A percentile compares a stretch with the other conserved stretches of the same genome.
phyloP scores from a whole-genome alignment of 2,113 vertebrate species.

The Chiloscyllium plagiosum region DNA sequence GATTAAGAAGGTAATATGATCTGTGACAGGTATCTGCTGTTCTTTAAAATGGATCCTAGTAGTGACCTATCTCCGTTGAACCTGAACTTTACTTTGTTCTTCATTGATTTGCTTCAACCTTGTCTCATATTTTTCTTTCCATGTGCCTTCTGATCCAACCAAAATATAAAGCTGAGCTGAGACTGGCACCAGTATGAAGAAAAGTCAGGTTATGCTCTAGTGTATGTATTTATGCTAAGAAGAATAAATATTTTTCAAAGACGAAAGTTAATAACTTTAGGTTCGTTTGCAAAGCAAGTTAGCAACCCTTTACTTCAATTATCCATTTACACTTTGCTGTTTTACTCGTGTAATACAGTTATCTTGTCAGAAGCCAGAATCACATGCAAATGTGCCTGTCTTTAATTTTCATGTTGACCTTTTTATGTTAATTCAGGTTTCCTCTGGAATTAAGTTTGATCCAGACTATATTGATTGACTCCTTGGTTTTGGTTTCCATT shows the following conservation, averaged over 20 bases:
- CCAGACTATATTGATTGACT: not conserved
- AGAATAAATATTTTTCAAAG: not conserved
- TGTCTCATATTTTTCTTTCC: not conserved
- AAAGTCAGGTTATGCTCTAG: not conserved
- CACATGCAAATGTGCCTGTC: not conserved
- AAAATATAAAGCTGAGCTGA: not conserved
- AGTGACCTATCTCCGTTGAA: not conserved
- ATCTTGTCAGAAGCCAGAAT: not conserved
- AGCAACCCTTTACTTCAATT: not conserved
- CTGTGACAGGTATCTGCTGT: not conserved
- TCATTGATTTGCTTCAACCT: not conserved
- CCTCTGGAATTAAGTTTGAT: not conserved
- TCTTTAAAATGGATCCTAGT: not conserved
- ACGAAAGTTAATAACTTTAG: not conserved
- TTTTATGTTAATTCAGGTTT: not conserved
- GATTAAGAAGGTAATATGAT: not conserved
- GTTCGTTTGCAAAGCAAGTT: not conserved
- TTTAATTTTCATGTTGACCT: not conserved
- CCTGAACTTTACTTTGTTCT: not conserved
- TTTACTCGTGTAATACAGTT: not conserved
- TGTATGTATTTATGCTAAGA: not conserved
- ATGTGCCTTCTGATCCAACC: not conserved
- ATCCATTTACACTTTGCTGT: not conserved
- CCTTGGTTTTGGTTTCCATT: not conserved
- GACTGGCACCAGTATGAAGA: not conserved